Base-by-base conservation (phyloP, 2,797 vertebrate species). In the Choloepus didactylus region DNA sequence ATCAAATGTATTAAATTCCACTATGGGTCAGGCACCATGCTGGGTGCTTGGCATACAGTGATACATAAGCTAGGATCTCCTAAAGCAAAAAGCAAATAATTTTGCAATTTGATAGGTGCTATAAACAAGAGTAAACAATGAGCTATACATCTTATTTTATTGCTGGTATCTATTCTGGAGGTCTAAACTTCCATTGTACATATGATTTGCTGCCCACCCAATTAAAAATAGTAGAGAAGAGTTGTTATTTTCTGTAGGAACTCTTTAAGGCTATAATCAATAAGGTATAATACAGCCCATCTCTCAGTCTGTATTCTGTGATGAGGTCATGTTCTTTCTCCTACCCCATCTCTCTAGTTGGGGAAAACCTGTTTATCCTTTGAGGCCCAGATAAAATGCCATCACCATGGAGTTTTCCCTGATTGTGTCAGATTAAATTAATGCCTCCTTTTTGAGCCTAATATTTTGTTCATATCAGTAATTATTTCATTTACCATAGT, bases 1-100 rank as follows among this genome's bases (percentile, higher is more conserved):
- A 83, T 95, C 56, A 89, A 82, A 87, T 44, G 0, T 89, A 46
- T 88, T 88, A 23, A 81, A 62, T 80, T 92, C 8, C 94, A 3
- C n/a, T 62, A 29, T 4, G 27, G 41, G 31, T 84, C 35, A 72
- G 51, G 60, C 64, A 35, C 31, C 5, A 75, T 2, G 18, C n/a
- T 69, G 31, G 27, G 51, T 49, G 3, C 35, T 64, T 64, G 49
- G 3, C 21, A 25, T 79, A n/a, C 23, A 85, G 77, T 88, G 12
- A 31, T 56, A 35, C 86, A 67, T 59, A 46, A 46, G 5, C 25
- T 15, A 69, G 6, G 16, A 18, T 75, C 44, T 80, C 46, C 56
- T 70, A 25, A 60, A 89, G 35, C 38, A 89, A 5, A 75, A 66
- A 77, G 12, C 25, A 16, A 7, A 21, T 59, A 35, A 15, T 46